Conservation (phyloP, 53 echinoderm and acorn worm species). For the Actinopyga echinites region DNA sequence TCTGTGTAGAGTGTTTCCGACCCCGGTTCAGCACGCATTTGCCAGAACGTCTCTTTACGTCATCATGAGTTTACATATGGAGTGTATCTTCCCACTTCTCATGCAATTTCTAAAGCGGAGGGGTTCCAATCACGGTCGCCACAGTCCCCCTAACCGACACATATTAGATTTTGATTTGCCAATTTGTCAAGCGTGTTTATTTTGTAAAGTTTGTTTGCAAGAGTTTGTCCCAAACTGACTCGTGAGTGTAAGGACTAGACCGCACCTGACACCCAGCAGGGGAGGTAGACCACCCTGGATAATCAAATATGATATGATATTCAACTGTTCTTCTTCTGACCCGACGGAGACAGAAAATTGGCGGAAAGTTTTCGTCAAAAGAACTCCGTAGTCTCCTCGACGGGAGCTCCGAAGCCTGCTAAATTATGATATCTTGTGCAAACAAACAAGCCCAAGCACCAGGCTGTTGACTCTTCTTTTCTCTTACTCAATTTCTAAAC, state of each 20-base stretch:
- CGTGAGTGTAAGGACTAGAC: constrained; percentile 10
- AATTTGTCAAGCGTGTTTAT: constrained; percentile 54
- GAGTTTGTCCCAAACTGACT: constrained; percentile 2
- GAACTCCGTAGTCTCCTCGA: constrained; percentile 26
- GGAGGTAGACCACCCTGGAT: constrained; percentile 41
- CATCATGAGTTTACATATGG: constrained; percentile 18
- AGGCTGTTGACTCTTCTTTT: constrained; percentile 47
- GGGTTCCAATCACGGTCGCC: constrained; percentile 43
- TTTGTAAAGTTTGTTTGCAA: constrained; percentile 46
- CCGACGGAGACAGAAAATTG: constrained; percentile 36
- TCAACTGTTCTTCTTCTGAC: constrained; percentile 39
- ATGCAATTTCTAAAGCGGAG: constrained; percentile 43
- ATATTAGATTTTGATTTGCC: constrained; percentile 52
- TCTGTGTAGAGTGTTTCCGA: too few species aligned
- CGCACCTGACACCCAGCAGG: constrained; percentile 51
- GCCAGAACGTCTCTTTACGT: not conserved
- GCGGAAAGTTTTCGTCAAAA: constrained; percentile 47
- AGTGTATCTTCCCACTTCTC: constrained; percentile 41
- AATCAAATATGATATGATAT: constrained; percentile 54
- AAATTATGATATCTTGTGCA: constrained; percentile 52
- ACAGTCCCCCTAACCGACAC: constrained; percentile 35
- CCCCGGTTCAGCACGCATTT: too few species aligned
- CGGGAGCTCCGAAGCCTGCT: constrained; percentile 29
- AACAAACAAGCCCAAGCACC: constrained; percentile 43
- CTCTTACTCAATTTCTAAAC: constrained; percentile 36